A percentile compares a stretch with the other conserved stretches of the same genome.
Evolutionary conservation across 2,888 invertebrate species (phyloP).

Genomic region (Nomada goodeniana): DNA sequence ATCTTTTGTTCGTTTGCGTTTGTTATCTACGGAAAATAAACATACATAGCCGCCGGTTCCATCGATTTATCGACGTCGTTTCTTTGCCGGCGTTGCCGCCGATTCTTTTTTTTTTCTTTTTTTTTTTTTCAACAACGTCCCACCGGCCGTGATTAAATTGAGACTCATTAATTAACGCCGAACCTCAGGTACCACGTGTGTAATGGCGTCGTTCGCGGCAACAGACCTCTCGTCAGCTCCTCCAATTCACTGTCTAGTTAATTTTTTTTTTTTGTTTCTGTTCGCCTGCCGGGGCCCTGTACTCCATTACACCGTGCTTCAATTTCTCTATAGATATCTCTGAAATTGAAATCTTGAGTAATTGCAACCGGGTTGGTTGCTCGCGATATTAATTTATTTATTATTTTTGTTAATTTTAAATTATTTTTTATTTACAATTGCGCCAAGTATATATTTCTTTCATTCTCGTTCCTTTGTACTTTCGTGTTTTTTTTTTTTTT

Average conservation of each 20-base stretch:
- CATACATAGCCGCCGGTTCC: background rate
- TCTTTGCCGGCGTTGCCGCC: background rate
- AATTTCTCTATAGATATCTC: background rate
- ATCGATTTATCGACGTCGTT: slow-evolving; percentile 10
- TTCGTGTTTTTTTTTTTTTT: too few species aligned
- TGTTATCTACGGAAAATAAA: slow-evolving; percentile 7
- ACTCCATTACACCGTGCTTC: background rate
- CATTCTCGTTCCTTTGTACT: too few species aligned
- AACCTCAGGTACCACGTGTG: background rate
- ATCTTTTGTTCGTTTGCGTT: slow-evolving; percentile 12
- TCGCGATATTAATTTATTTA: too few species aligned
- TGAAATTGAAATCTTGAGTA: too few species aligned
- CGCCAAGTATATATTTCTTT: too few species aligned
- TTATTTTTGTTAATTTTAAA: too few species aligned
- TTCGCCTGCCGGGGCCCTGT: background rate
- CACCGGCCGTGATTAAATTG: slow-evolving; percentile 11
- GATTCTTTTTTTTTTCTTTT: slow-evolving; percentile 28
- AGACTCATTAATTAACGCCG: slow-evolving; percentile 22
- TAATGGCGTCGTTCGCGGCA: background rate
- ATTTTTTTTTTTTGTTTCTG: background rate
- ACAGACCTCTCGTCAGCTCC: background rate
- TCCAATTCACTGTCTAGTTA: background rate
- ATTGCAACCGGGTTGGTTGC: too few species aligned
- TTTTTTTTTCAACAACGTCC: slow-evolving; percentile 15
- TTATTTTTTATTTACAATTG: too few species aligned